Conservation (phyloP, 2,113 vertebrate species). For the Myotis lucifugus region DNA sequence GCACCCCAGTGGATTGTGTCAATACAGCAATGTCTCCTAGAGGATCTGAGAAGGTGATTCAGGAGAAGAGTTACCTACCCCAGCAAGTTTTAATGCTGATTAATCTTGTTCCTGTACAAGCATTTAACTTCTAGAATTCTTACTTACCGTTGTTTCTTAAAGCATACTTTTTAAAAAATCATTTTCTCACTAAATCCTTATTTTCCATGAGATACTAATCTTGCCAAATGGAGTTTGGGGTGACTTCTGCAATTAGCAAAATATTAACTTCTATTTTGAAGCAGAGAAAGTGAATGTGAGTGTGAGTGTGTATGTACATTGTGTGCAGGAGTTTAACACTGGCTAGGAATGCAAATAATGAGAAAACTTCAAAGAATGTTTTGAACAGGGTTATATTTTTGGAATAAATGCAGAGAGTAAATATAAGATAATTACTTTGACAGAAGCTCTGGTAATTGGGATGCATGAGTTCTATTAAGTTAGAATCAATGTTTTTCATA, state of each 20-base stretch:
- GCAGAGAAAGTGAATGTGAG: background rate
- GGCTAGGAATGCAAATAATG: background rate
- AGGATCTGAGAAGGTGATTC: background rate
- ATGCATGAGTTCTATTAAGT: background rate
- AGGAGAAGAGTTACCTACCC: background rate
- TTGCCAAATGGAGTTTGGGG: background rate
- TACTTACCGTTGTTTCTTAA: background rate
- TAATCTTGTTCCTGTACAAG: background rate
- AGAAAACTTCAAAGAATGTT: conserved; percentile 18
- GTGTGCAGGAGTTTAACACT: background rate
- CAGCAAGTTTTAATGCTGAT: background rate
- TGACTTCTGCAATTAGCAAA: background rate
- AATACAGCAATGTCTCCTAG: background rate
- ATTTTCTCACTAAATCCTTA: background rate
- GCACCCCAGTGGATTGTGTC: background rate
- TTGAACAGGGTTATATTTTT: conserved; percentile 5
- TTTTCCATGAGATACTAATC: background rate
- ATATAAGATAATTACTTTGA: conserved; percentile 30
- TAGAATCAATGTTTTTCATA: conserved; percentile 19
- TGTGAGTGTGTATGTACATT: fast-evolving
- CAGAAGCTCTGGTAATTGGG: background rate
- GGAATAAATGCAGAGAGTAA: background rate
- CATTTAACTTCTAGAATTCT: background rate
- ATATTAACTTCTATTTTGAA: background rate
- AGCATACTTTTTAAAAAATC: background rate